Conservation (phyloP, 2,113 vertebrate species). For the Tragelaphus buxtoni region DNA sequence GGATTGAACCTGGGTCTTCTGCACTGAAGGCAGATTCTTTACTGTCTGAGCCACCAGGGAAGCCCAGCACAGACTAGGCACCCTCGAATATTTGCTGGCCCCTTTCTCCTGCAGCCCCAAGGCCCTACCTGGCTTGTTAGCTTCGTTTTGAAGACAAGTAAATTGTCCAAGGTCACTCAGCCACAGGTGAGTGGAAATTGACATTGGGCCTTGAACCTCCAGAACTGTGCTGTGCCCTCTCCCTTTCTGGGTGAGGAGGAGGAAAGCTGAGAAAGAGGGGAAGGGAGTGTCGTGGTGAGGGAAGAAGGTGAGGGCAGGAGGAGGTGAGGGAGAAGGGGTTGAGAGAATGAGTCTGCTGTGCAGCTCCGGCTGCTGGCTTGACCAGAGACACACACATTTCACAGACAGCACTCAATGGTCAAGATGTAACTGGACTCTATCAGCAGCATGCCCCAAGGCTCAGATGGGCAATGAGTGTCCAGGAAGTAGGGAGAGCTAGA, state of each 20-base stretch:
- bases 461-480: background rate
- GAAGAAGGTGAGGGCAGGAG: accelerated
- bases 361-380: background rate
- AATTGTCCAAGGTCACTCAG: background rate
- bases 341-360: background rate
- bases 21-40: background rate
- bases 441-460: background rate
- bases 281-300: background rate
- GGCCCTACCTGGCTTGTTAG: background rate
- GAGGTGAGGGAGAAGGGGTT: background rate
- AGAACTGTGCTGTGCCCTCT: background rate
- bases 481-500: background rate
- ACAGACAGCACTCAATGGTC: accelerated
- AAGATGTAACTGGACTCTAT: background rate
- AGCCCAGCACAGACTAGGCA: background rate
- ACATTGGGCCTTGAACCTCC: background rate
- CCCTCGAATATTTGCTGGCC: background rate
- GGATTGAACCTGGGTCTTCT: background rate
- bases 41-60: background rate
- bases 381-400: background rate
- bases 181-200: background rate
- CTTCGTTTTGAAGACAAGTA: background rate
- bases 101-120: background rate
- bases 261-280: background rate
- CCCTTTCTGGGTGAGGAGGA: background rate